A percentile compares a stretch with the other conserved stretches of the same genome.
Conservation (phyloP, 1,140 invertebrate species). For the Heliothis virescens region DNA sequence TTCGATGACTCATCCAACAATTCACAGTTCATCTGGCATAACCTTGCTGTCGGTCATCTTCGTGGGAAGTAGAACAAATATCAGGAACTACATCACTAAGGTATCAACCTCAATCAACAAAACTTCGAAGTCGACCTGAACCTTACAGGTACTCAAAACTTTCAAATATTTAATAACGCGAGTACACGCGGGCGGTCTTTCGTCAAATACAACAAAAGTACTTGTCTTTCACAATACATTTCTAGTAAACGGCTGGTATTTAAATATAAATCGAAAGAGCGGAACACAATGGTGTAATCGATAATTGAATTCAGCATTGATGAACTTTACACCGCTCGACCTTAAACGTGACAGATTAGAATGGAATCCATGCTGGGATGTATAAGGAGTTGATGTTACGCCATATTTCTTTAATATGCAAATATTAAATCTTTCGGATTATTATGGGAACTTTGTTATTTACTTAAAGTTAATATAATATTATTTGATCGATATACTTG, state of each 20-base stretch:
- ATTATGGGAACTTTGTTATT: background rate
- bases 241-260: slow-evolving; percentile 84
- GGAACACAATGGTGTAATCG: slow-evolving; percentile 85
- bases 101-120: background rate
- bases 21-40: background rate
- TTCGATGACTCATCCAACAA: background rate
- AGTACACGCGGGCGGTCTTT: slow-evolving; percentile 71
- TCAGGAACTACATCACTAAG: background rate
- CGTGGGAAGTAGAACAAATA: background rate
- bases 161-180: slow-evolving; percentile 44
- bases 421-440: background rate
- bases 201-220: slow-evolving; percentile 78
- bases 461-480: background rate
- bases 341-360: slow-evolving; percentile 85
- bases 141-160: slow-evolving; percentile 11
- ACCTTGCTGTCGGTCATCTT: background rate
- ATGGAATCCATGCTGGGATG: slow-evolving; percentile 73
- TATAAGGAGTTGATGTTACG: slow-evolving; percentile 68
- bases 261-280: slow-evolving; percentile 86
- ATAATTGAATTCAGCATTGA: slow-evolving; percentile 86
- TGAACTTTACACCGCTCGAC: slow-evolving; percentile 85
- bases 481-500: background rate
- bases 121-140: slow-evolving; percentile 1
- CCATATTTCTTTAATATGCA: background rate
- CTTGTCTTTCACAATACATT: slow-evolving; percentile 82